Evolutionary conservation across 1,140 invertebrate species (phyloP).

Genomic region (Tetraneura akinire): DNA sequence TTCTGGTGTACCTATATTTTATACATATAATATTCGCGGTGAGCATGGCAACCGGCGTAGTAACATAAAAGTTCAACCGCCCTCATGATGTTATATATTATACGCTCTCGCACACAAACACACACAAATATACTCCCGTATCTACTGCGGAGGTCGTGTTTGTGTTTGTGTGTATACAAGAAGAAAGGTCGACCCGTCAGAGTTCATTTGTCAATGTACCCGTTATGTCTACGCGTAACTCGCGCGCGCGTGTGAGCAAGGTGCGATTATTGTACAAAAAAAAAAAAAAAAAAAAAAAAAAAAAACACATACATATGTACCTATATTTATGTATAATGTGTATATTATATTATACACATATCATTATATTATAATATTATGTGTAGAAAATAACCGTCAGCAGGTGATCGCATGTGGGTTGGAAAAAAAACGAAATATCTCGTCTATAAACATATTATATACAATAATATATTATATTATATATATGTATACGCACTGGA

Average conservation of each 20-base stretch:
- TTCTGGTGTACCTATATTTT: too few species aligned
- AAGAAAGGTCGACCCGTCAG: constrained; percentile 39
- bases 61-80: constrained; percentile 49
- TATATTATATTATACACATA: not conserved
- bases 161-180: not conserved
- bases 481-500: too few species aligned
- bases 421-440: not conserved
- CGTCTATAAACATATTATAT: too few species aligned
- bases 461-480: too few species aligned
- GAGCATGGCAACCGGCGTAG: constrained; percentile 45
- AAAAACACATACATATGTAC: not conserved
- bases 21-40: constrained; percentile 1
- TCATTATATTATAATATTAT: too few species aligned
- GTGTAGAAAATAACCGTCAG: not conserved
- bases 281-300: not conserved
- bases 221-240: not conserved
- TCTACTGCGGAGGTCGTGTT: not conserved
- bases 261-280: constrained; percentile 27
- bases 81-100: not conserved
- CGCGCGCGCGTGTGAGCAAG: not conserved
- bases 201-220: constrained; percentile 22
- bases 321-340: not conserved
- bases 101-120: too few species aligned
- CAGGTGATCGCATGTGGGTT: constrained; percentile 44
- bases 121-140: not conserved